Evolutionary conservation across 1,140 invertebrate species (phyloP), one percentile per base, ranked within the genome.

Genomic region (Oryzaephilus surinamensis): DNA sequence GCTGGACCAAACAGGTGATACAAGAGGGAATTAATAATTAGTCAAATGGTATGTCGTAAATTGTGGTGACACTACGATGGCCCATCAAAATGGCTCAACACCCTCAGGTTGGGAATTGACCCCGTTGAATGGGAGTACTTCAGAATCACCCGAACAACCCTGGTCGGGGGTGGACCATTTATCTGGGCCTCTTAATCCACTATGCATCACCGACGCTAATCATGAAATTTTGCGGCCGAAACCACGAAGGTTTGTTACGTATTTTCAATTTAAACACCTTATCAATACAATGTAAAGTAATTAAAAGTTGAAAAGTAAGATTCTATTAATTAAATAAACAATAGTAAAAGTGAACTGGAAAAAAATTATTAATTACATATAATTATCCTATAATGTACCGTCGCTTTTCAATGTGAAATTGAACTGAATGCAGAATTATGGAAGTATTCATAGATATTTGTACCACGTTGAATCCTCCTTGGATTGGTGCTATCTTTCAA

Each of bases 201-300:
- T 78, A 24, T 78, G 76, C 56, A 77, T 79, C 50, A 73, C 76
- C 4, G 78, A 80, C 59, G 71, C 76, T 41, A 81, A 78, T 49
- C 83, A 87, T 63, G 84, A 90, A 62, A 89, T 90, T 57, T 72
- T 90, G 36, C 67, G 85, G 47, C 85, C 85, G 6, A 90, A 89
- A 62, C 86, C 86, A 3, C 71, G 86, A 62, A 80, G 85, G 85
- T 87, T n/a, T n/a, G n/a, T n/a, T n/a, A n/a, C n/a, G n/a, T n/a
- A n/a, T n/a, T n/a, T n/a, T n/a, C n/a, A n/a, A n/a, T n/a, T n/a
- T n/a, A n/a, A n/a, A n/a, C n/a, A n/a, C n/a, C n/a, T n/a, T n/a
- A n/a, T n/a, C n/a, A n/a, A n/a, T n/a, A n/a, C n/a, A n/a, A n/a
- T n/a, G n/a, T n/a, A n/a, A n/a, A n/a, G n/a, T n/a, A n/a, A n/a